Conservation (phyloP, 2,888 invertebrate species). For the Drosophila mercatorum region DNA sequence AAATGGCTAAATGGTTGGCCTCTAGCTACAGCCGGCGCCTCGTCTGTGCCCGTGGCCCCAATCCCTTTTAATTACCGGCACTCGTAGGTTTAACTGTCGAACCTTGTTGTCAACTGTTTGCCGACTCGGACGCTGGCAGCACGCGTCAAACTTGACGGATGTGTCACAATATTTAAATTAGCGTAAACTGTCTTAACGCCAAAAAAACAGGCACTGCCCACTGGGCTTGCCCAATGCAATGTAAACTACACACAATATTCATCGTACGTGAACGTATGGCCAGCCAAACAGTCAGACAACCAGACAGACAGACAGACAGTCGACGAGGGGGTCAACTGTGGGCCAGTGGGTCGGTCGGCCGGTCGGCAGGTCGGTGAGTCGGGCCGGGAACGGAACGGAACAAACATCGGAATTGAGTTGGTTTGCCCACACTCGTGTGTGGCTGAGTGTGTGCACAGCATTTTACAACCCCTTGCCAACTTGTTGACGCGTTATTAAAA, state of each 20-base stretch:
- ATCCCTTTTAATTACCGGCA: slow-evolving; percentile 62
- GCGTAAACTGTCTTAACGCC: slow-evolving; percentile 79
- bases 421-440: slow-evolving; percentile 29
- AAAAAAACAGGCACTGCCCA: slow-evolving; percentile 22
- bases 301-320: neutral
- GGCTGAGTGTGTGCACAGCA: slow-evolving; percentile 44
- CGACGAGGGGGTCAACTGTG: slow-evolving; percentile 47
- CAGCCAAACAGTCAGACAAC: neutral
- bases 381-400: slow-evolving; percentile 28
- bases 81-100: slow-evolving; percentile 66
- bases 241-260: slow-evolving; percentile 15
- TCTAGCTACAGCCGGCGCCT: slow-evolving; percentile 11
- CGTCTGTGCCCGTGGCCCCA: slow-evolving; percentile 66
- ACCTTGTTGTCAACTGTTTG: slow-evolving; percentile 72
- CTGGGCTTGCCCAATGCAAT: slow-evolving; percentile 45
- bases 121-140: slow-evolving; percentile 34
- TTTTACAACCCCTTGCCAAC: slow-evolving; percentile 66
- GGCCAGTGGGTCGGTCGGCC: slow-evolving; percentile 34
- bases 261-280: slow-evolving; percentile 36
- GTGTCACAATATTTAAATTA: slow-evolving; percentile 74
- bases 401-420: slow-evolving; percentile 50
- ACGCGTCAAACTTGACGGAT: slow-evolving; percentile 61
- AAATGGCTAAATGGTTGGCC: slow-evolving; percentile 12
- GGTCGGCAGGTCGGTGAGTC: slow-evolving; percentile 18
- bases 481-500: slow-evolving; percentile 73